Percentiles rank a stretch among this genome's conserved stretches.
Evolutionary conservation across 2,113 vertebrate species (phyloP).

Genomic region (Zosterops borbonicus): DNA sequence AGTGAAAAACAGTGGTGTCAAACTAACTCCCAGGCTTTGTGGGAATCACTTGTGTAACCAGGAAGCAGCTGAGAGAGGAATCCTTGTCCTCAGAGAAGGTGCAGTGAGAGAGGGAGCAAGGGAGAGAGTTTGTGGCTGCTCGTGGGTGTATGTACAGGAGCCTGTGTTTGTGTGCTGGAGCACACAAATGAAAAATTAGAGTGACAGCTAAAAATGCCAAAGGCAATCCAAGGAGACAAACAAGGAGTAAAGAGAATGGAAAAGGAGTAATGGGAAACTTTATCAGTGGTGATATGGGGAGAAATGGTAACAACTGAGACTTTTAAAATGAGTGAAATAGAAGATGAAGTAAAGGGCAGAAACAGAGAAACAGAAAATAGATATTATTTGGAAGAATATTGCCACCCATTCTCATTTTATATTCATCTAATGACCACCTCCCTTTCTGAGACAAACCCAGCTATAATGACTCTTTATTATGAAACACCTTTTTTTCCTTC

Average conservation of each 20-base stretch:
- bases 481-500: neutral
- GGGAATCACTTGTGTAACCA: neutral
- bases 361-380: neutral
- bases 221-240: slow-evolving; percentile 1
- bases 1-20: neutral
- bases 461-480: neutral
- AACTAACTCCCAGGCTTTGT: neutral
- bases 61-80: neutral
- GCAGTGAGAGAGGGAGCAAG: neutral
- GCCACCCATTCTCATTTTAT: neutral
- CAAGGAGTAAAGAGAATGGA: neutral
- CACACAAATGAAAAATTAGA: slow-evolving; percentile 10
- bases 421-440: neutral
- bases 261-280: slow-evolving; percentile 10
- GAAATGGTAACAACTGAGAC: neutral
- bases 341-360: neutral
- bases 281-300: neutral
- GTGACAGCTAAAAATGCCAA: slow-evolving; percentile 18
- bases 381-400: neutral
- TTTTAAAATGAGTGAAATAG: neutral
- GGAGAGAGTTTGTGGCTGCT: neutral
- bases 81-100: neutral
- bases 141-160: neutral
- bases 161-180: neutral
- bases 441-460: neutral